Evolutionary conservation across 2,888 invertebrate genomes (phyloP).

Genomic region (Ophion slaviceki): DNA sequence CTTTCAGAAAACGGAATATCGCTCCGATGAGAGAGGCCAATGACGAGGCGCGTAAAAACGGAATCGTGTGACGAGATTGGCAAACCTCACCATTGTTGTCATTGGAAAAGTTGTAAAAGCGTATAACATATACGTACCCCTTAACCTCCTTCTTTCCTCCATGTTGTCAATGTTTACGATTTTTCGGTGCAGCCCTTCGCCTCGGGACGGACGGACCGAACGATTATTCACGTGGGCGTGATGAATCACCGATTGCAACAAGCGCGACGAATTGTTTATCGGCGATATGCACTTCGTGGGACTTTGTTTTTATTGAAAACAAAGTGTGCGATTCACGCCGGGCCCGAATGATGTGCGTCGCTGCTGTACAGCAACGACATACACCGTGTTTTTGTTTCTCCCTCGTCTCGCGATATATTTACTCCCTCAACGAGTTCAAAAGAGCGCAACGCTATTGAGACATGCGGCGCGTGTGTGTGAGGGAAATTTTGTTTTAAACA

Average conservation of each 20-base stretch:
- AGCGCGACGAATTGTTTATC: background rate
- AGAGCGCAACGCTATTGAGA: background rate
- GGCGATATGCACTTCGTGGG: background rate
- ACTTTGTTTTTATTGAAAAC: conserved; percentile 20
- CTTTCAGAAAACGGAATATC: background rate
- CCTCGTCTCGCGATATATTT: background rate
- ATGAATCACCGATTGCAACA: background rate
- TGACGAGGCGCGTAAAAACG: background rate
- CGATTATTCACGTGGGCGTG: background rate
- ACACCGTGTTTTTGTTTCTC: conserved; percentile 1
- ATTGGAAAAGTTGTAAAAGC: background rate
- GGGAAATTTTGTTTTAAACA: background rate
- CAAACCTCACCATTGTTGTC: too few relatives aligned
- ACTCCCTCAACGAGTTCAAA: background rate
- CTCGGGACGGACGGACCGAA: background rate
- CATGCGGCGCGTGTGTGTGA: background rate
- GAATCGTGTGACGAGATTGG: too few relatives aligned
- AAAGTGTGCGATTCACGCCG: conserved; percentile 33
- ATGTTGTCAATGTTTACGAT: conserved; percentile 52
- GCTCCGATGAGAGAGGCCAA: background rate
- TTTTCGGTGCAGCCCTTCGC: conserved; percentile 31
- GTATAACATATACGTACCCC: conserved; percentile 39
- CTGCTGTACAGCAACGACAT: conserved; percentile 21
- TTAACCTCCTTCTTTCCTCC: conserved; percentile 47
- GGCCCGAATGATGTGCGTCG: conserved; percentile 38